Conservation (phyloP, 2,888 invertebrate species). For the Chouioia cunea region DNA sequence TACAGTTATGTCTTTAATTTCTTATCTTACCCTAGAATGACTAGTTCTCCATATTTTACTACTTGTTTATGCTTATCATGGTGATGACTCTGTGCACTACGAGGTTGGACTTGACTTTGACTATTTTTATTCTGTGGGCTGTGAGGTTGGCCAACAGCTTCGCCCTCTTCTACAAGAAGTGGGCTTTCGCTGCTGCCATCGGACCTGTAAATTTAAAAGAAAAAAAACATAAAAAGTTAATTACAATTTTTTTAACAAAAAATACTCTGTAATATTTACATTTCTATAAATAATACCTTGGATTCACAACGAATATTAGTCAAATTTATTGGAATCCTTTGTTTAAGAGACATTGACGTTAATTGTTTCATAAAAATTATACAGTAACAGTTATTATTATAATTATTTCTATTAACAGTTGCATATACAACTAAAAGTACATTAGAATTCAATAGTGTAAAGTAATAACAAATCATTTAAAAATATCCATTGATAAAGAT, state of each 20-base stretch:
- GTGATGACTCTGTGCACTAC: conserved; percentile 71
- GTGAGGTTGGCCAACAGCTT: conserved; percentile 66
- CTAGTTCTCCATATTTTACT: conserved; percentile 92
- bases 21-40: conserved; percentile 87
- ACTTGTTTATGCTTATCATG: conserved; percentile 84
- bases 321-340: conserved; percentile 4
- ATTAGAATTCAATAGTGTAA: too few species aligned
- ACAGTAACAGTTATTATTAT: neutral
- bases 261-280: conserved; percentile 14
- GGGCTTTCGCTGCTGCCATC: conserved; percentile 67
- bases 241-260: conserved; percentile 20
- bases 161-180: conserved; percentile 66
- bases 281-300: neutral
- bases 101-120: conserved; percentile 60
- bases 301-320: neutral
- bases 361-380: neutral
- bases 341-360: too few species aligned
- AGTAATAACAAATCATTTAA: too few species aligned
- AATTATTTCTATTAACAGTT: conserved; percentile 1
- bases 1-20: conserved; percentile 1
- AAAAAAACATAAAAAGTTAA: conserved; percentile 26
- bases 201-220: conserved; percentile 58
- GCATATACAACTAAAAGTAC: conserved; percentile 9
- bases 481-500: too few species aligned
- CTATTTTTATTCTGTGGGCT: conserved; percentile 65